A percentile compares a stretch with the other conserved stretches of the same genome.
phyloP scores from a whole-genome alignment of 1,140 invertebrate species.

The Hyles euphorbiae region DNA sequence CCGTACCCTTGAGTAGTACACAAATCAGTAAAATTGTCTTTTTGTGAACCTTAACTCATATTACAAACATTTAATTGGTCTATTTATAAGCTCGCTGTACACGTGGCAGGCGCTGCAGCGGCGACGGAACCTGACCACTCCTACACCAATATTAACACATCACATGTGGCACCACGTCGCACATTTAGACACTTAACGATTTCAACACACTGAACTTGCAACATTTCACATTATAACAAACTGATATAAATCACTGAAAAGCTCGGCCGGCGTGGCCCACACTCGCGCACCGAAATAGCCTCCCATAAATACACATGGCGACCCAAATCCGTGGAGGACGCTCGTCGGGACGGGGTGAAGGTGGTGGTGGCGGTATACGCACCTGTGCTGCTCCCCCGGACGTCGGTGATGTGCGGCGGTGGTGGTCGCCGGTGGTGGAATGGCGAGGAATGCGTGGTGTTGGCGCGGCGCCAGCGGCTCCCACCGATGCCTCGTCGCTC shows the following conservation, averaged over 20 bases:
- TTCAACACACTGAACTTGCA: slow-evolving; percentile 2
- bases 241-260: background rate
- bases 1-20: too few species aligned
- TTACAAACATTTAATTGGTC: too few species aligned
- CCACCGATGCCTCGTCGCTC: background rate
- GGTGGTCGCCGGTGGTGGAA: background rate
- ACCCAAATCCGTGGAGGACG: background rate
- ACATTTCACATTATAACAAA: background rate
- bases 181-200: background rate
- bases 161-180: background rate
- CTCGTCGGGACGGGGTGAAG: background rate
- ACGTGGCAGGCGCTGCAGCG: background rate
- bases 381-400: slow-evolving; percentile 4
- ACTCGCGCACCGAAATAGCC: background rate
- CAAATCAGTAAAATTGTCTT: too few species aligned
- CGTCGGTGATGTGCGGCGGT: background rate
- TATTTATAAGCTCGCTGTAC: background rate
- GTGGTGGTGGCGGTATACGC: slow-evolving; percentile 1
- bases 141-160: background rate
- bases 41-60: background rate
- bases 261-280: background rate
- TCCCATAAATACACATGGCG: background rate
- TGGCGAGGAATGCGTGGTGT: background rate
- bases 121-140: background rate
- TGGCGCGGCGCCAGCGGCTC: slow-evolving; percentile 3